Conservation (phyloP, 2,113 vertebrate genomes). For the Zingel zingel region DNA sequence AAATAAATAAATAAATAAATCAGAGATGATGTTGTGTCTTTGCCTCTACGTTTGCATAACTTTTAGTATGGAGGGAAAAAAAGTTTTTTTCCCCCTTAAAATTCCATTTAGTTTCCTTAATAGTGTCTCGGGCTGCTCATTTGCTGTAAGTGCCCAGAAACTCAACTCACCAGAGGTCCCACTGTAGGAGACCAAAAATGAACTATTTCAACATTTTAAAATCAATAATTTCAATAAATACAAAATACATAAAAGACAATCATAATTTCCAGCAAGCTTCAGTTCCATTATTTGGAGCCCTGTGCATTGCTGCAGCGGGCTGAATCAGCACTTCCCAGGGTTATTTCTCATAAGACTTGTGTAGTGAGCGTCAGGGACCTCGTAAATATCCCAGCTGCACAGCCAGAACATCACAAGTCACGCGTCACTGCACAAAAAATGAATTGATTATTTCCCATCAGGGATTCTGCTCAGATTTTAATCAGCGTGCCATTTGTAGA, state of each 20-base stretch:
- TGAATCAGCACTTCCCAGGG: slow-evolving; percentile 74
- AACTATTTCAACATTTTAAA: slow-evolving; percentile 18
- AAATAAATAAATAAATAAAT: neutral
- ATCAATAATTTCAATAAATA: slow-evolving; percentile 60
- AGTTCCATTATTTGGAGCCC: slow-evolving; percentile 59
- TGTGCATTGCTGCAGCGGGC: slow-evolving; percentile 53
- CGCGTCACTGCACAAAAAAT: slow-evolving; percentile 47
- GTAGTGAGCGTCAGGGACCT: slow-evolving; percentile 53
- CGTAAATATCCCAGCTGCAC: slow-evolving; percentile 73
- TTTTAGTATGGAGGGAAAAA: no score
- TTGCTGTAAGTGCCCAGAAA: slow-evolving; percentile 30
- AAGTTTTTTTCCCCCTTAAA: neutral
- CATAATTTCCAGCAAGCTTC: slow-evolving; percentile 67
- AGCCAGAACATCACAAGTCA: slow-evolving; percentile 64
- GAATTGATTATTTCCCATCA: slow-evolving; percentile 44
- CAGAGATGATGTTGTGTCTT: neutral
- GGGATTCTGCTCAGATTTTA: slow-evolving; percentile 35
- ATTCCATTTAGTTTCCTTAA: slow-evolving; percentile 39
- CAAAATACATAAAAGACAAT: slow-evolving; percentile 44
- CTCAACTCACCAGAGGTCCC: slow-evolving; percentile 1
- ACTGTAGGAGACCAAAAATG: slow-evolving; percentile 1
- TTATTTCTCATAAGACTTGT: slow-evolving; percentile 73
- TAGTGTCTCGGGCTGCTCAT: slow-evolving; percentile 16
- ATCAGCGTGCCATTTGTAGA: slow-evolving; percentile 44
- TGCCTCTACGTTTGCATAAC: neutral